Base-by-base conservation (phyloP, 2,888 invertebrate genomes). In the Pseudococcus longispinus region DNA sequence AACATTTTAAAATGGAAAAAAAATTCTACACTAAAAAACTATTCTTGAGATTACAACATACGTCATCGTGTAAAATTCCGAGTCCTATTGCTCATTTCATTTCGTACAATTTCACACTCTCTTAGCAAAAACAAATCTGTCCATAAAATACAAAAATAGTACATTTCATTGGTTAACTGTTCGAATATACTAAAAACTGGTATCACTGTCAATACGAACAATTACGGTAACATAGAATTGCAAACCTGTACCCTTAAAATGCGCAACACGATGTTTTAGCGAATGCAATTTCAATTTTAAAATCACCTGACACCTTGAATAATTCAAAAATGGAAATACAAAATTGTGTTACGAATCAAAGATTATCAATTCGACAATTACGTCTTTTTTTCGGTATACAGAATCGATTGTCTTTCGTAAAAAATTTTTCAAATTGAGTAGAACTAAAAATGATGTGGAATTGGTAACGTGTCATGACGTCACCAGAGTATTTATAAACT, bases 1-100 rank as follows among this genome's bases (percentile, higher is more conserved):
- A 85, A 80, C 74, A 37, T 32, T 74, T 74, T 74, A 74, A 74
- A 74, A 74, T 80, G 29, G 42, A 42, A 80, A 80, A 80, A 80
- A 80, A 80, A 80, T 18, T 74, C 74, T 74, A 74, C 37, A 74
- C 37, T 32, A 74, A 32, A 74, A 74, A 74, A 74, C 37, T 74
- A 74, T 18, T 74, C 32, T 13, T 74, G 74, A 32, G 32, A 74
- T 74, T 74, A 74, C 74, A 51, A 74, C 74, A 51, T 51, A 51
- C 51, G 37, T 74, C 74, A 32, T 37, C 9, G 74, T 32, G 37
- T 51, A 51, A 74, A 74, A 32, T n/a, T 74, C 29, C 74, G 37
- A 74, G 32, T 74, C 37, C 26, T 6, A 65, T 51, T 51, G 9
- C 74, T 74, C 74, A n/a, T 46, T 60, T 26, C 32, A 9, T 70